phyloP scores from a whole-genome alignment of 2,797 vertebrate species.

The Numenius phaeopus region DNA sequence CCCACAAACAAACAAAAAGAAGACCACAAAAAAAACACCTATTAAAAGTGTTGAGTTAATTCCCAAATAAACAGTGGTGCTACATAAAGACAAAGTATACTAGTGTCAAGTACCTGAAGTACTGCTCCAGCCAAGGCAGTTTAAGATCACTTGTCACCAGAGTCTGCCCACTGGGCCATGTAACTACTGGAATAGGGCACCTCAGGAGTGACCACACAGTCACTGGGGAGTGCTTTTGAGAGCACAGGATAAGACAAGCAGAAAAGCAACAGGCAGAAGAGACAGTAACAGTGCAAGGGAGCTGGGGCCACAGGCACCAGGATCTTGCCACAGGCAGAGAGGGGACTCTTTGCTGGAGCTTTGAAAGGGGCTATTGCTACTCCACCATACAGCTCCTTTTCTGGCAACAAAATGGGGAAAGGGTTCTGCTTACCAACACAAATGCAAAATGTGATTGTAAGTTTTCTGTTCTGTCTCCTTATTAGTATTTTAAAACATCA shows the following conservation, averaged over 20 bases:
- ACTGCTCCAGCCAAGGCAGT: not conserved
- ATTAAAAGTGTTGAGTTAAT: not conserved
- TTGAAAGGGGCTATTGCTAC: not conserved
- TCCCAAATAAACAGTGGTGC: not conserved
- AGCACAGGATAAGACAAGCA: not conserved
- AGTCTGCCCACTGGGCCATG: not conserved
- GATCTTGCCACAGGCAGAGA: not conserved
- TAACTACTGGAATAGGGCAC: not conserved
- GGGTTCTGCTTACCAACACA: not conserved
- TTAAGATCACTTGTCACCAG: not conserved
- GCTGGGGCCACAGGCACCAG: not conserved
- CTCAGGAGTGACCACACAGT: not conserved
- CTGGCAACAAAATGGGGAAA: not conserved
- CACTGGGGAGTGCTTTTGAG: accelerated
- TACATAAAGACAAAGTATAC: not conserved
- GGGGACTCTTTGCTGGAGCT: not conserved
- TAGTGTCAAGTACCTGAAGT: not conserved
- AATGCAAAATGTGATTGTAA: not conserved
- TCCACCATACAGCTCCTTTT: not conserved
- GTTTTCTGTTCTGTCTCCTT: not conserved
- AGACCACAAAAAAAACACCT: not conserved
- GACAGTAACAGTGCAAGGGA: not conserved
- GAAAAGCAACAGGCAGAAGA: not conserved
- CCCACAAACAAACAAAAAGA: no score
- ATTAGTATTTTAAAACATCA: not conserved